Conservation (phyloP, 2,113 vertebrate genomes). For the Pitta sordida region DNA sequence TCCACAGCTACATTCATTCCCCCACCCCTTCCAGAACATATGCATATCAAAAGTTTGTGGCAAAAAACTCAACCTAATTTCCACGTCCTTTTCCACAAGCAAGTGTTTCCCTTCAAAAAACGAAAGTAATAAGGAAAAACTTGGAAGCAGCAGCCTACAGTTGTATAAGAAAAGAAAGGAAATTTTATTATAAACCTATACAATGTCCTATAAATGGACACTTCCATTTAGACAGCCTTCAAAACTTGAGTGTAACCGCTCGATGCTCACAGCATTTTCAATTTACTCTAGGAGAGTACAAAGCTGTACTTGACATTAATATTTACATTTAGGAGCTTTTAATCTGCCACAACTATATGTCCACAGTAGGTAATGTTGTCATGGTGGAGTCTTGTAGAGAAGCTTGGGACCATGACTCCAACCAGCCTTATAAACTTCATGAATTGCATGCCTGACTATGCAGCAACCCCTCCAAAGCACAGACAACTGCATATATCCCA, state of each 20-base stretch:
- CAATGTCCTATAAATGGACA: too few species aligned
- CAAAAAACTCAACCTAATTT: not conserved
- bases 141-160: rapidly evolving
- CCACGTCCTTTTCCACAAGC: not conserved
- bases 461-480: not conserved
- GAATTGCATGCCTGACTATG: too few species aligned
- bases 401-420: not conserved
- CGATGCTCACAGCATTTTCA: not conserved
- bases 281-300: not conserved
- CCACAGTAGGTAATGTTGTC: not conserved
- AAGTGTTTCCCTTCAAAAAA: not conserved
- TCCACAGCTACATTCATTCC: not conserved
- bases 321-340: not conserved
- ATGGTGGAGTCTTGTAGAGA: not conserved
- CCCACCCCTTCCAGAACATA: not conserved
- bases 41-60: not conserved
- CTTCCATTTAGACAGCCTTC: not conserved
- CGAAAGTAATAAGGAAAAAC: not conserved
- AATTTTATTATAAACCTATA: not conserved
- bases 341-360: not conserved
- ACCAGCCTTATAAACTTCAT: rapidly evolving
- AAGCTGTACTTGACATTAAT: not conserved
- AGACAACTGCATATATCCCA: too few species aligned
- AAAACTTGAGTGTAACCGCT: not conserved
- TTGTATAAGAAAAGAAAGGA: not conserved